These are phyloP conservation scores for Champsocephalus esox DNA, from an alignment of 2,797 vertebrate genomes.

Conservation along the genomic window DNA sequence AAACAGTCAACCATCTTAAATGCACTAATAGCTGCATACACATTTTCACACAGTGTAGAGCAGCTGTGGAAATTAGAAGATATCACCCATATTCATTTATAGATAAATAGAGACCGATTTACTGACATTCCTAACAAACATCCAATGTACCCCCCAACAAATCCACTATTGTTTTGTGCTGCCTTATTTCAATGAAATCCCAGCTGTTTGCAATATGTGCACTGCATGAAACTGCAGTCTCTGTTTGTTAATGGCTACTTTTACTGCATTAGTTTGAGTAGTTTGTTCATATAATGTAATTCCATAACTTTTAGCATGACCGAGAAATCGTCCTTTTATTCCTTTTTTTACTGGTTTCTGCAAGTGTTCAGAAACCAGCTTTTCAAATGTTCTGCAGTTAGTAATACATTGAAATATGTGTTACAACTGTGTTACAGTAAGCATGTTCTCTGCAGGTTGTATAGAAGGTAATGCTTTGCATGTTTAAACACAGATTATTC, in stretches of 20 bases:
- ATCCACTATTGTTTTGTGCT: background rate
- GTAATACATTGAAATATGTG: conserved; percentile 7
- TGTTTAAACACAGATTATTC: conserved; percentile 3
- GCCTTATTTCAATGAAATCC: background rate
- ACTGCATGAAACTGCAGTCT: background rate
- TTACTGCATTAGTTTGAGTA: no score
- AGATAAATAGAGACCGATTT: background rate
- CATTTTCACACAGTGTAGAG: no score
- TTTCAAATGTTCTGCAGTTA: background rate
- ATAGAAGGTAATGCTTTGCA: background rate
- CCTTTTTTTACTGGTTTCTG: background rate
- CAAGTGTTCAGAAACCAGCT: background rate
- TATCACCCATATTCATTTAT: background rate
- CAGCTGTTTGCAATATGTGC: background rate
- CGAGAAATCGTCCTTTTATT: background rate
- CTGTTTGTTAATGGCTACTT: no score
- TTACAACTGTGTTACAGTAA: background rate
- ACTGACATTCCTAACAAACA: background rate
- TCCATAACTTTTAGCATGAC: background rate
- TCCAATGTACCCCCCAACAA: background rate
- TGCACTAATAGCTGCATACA: no score
- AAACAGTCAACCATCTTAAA: background rate
- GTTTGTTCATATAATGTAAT: no score
- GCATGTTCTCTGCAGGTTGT: background rate
- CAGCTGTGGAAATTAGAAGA: no score